phyloP scores from a whole-genome alignment of 2,113 vertebrate genomes.

The Balaeniceps rex region DNA sequence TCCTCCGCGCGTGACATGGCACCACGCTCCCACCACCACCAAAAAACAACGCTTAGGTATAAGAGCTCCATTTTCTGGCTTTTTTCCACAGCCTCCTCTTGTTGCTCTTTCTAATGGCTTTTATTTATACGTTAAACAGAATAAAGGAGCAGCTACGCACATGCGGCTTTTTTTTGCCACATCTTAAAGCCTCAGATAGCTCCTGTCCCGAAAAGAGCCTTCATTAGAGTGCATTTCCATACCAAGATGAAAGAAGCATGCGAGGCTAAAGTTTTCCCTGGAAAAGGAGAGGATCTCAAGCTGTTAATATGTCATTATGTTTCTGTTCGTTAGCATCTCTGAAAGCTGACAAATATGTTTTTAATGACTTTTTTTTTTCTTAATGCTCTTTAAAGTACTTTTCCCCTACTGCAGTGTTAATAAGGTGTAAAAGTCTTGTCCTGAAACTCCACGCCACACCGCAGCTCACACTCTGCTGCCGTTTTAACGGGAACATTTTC shows the following conservation, averaged over 20 bases:
- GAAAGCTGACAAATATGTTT: conserved; percentile 52
- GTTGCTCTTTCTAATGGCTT: not conserved
- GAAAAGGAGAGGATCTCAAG: conserved; percentile 54
- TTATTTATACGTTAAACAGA: not conserved
- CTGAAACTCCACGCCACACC: not conserved
- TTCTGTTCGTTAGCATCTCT: conserved; percentile 67
- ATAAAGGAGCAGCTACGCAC: conserved; percentile 2
- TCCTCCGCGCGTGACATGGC: not conserved
- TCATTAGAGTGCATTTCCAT: conserved; percentile 20
- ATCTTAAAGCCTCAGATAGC: not conserved
- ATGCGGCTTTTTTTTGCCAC: not conserved
- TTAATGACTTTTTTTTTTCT: conserved; percentile 30
- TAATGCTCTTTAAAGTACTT: conserved; percentile 33
- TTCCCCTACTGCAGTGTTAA: conserved; percentile 14
- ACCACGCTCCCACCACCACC: not conserved
- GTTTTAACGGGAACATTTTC: conserved; percentile 45
- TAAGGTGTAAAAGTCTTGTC: conserved; percentile 48
- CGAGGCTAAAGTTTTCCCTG: conserved; percentile 40
- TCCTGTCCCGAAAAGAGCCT: not conserved
- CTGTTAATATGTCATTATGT: conserved; percentile 58
- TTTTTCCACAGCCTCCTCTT: not conserved
- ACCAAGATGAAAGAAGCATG: conserved; percentile 40
- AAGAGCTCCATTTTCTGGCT: not conserved
- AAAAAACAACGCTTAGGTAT: not conserved
- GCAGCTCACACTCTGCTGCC: not conserved